Base-by-base conservation (phyloP, 53 echinoderm and acorn worm species). In the Antedon mediterranea region DNA sequence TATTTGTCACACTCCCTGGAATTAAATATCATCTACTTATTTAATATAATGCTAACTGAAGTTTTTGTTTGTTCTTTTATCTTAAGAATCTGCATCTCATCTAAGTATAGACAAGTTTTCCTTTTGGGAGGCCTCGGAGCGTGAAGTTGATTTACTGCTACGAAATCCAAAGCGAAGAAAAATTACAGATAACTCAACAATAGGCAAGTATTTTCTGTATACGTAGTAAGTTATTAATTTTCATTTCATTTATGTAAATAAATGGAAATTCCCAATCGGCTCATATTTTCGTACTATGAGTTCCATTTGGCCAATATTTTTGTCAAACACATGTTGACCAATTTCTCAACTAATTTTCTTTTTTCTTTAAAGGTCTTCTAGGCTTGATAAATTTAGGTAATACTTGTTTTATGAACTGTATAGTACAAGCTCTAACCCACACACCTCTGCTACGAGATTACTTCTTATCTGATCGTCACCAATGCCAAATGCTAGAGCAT, bases 381-480 rank as follows among this genome's bases (percentile, higher is more conserved):
- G 94, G 91, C 28, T 85, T 94, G 75, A 94, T 94, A 81, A 94
- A 94, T 82, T 79, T 94, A 78, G 94, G 94, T 71, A 94, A 94
- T 73, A 94, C 94, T 0, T 94, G 94, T 76, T 94, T 94, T 81
- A 94, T 94, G 94, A 94, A 94, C 76, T 94, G 94, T 84, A 94
- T 94, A 71, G 91, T 94, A 26, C 94, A 94, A 81, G 94, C 94
- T 13, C 77, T 94, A 44, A 94, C 94, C 28, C 94, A 94, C 83
- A 94, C 94, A 18, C 91, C 94, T 3, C 87, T 94, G 0, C 91
- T 94, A 79, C 79, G 94, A 76, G 94, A 94, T 75, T 91, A 89
- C 94, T 94, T 94, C 87, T 87, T 94, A 18, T 89, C 94, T 31
- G 94, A 94, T 72, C 91, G 83, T 75, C 94, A 94, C 81, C 81